Evolutionary conservation across 1,140 invertebrate genomes (phyloP), one percentile per base, ranked within the genome.

Genomic region (Choristoneura fumiferana): DNA sequence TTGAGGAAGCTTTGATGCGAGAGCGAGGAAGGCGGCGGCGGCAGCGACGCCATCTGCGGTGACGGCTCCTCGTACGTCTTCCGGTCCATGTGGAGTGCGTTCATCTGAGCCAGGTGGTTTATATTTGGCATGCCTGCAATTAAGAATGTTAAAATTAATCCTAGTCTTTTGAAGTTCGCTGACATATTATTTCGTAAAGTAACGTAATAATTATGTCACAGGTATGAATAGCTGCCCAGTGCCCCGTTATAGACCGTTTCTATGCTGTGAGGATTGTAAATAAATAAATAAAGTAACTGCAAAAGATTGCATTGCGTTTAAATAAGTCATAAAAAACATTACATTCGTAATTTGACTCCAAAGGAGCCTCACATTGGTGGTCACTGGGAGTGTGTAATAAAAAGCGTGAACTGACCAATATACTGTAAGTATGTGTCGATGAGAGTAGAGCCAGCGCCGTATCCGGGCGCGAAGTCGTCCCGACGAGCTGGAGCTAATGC

Each of bases 401-500:
- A 74, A 39, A 1, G 12, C 1, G n/a, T 4, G 4, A 10, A 33
- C 73, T 96, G 95, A 0, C 94, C 95, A 63, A 96, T 96, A 58
- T 96, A 93, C 76, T 96, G 95, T 12, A 97, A 89, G 75, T 96
- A 96, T 1, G 95, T 96, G 78, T 96, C 95, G 13, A 96, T 76
- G 29, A 97, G 91, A 0, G 94, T 94, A 1, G 95, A 96, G 0
- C 95, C 94, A 2, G 22, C 93, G 1, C 37, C 93, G 91, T 63
- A 91, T 78, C 65, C 91, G 76, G 76, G 90, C 74, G 88, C 84
- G 58, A 89, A 90, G 57, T 90, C 89, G 58, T 90, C 87, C 3
- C 43, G 60, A 40, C 62, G 62, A 85, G 86, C 56, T 84, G 84
- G 58, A 79, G 57, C 9, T 64, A 71, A 3, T 58, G 71, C 45